Base-by-base conservation (phyloP, 2,888 invertebrate genomes). In the Oscheius sp. region DNA sequence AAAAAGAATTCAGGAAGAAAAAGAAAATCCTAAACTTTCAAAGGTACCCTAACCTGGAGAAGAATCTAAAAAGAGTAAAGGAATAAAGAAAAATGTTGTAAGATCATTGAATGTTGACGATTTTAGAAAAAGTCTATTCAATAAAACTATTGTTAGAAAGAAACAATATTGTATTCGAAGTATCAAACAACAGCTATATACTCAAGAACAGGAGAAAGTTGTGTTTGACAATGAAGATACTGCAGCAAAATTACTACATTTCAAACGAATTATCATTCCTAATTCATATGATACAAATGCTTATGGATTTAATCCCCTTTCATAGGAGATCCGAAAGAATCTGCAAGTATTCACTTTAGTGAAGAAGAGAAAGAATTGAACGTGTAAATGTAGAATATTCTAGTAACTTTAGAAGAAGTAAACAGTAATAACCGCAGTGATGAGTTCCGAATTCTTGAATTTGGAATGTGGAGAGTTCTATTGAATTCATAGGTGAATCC, bases 351-450 rank as follows among this genome's bases (percentile, higher is more conserved):
- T n/a, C n/a, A n/a, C n/a, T n/a, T n/a, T n/a, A n/a, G n/a, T n/a
- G n/a, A n/a, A 57, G 8, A 63, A 62, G 22, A 50, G 62, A 62
- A 12, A 45, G 62, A 62, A 62, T 30, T n/a, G 22, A 8, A 54
- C 14, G 8, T n/a, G 12, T 62, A 24, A 62, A 62, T 12, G 59
- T 61, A n/a, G 59, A 63, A 20, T 62, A 20, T 67, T 73, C 69
- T 49, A 69, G 65, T 33, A 71, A 32, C 36, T 73, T 71, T 72
- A n/a, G n/a, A n/a, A n/a, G n/a, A n/a, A n/a, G n/a, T n/a, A n/a
- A n/a, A n/a, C n/a, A n/a, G n/a, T n/a, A 72, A 70, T 72, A 72
- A 67, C 72, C 72, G 72, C 73, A 73, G 67, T 73, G 72, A 70
- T 72, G 70, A 47, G 65, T 72, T 51, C 59, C 50, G 49, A 72